A percentile compares a stretch with the other conserved stretches of the same genome.
Conservation (phyloP, 2,113 vertebrate genomes). For the Corynorhinus townsendii region DNA sequence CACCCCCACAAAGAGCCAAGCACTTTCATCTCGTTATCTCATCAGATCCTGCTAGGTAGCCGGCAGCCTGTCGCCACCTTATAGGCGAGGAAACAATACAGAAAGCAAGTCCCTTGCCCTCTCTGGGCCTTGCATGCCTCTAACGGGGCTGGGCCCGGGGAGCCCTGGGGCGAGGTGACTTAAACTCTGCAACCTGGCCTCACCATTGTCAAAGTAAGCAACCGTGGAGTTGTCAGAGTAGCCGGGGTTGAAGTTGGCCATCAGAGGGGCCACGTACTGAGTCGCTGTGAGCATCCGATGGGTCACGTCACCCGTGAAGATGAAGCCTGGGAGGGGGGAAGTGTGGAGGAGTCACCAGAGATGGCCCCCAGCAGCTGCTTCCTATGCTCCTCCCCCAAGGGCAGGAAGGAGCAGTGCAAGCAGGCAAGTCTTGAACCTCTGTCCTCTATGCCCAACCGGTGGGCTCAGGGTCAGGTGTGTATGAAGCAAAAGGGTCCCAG, state of each 20-base stretch:
- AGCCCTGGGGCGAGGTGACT: not conserved
- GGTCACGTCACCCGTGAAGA: slow-evolving; percentile 92
- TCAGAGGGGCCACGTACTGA: slow-evolving; percentile 94
- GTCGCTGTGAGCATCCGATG: slow-evolving; percentile 97
- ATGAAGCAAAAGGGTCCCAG: not conserved
- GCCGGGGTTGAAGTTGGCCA: slow-evolving; percentile 99
- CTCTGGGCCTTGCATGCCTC: not conserved
- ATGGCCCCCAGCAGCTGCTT: not conserved
- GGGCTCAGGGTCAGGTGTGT: not conserved
- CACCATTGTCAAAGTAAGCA: slow-evolving; percentile 92
- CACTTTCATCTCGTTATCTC: not conserved
- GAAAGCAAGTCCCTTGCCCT: not conserved
- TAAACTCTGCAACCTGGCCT: slow-evolving; percentile 50
- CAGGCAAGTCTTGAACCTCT: not conserved
- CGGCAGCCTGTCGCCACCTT: not conserved
- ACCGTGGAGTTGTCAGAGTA: slow-evolving; percentile 92
- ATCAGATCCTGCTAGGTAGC: not conserved
- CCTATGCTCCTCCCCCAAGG: not conserved
- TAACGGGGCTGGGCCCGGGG: not conserved
- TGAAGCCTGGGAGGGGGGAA: slow-evolving; percentile 84
- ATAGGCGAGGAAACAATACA: not conserved
- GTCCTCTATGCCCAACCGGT: no score
- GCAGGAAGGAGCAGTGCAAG: not conserved
- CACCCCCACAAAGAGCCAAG: not conserved
- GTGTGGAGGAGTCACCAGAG: not conserved